phyloP scores from a whole-genome alignment of 1,140 invertebrate genomes.

The Pemphigus obesinymphae region DNA sequence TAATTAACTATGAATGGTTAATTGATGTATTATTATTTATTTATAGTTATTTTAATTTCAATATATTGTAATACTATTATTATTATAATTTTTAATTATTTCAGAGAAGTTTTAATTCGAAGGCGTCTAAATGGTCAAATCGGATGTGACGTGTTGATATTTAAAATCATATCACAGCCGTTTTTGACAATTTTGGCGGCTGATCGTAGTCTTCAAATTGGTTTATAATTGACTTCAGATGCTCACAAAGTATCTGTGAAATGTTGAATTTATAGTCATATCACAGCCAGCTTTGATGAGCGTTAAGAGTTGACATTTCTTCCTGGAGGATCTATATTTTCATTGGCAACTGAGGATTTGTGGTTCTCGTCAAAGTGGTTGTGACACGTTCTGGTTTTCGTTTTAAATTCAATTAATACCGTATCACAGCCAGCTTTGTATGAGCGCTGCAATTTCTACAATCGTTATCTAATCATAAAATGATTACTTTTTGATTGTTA shows the following conservation, averaged over 20 bases:
- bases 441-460: conserved; percentile 34
- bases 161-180: conserved; percentile 78
- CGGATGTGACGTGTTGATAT: conserved; percentile 73
- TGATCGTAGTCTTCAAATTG: conserved; percentile 1
- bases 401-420: conserved; percentile 27
- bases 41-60: too few relatives aligned
- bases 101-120: background rate
- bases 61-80: too few relatives aligned
- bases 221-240: background rate
- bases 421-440: conserved; percentile 42
- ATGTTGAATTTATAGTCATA: conserved; percentile 56
- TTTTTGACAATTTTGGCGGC: conserved; percentile 74
- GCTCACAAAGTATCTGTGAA: conserved; percentile 61
- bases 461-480: background rate
- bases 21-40: too few relatives aligned
- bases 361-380: conserved; percentile 37
- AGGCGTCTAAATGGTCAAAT: conserved; percentile 59
- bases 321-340: background rate
- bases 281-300: conserved; percentile 82
- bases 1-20: too few relatives aligned
- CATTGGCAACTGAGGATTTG: conserved; percentile 12
- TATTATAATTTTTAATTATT: background rate
- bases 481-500: too few relatives aligned
- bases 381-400: conserved; percentile 33
- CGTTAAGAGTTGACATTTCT: conserved; percentile 48